Evolutionary conservation across 2,113 vertebrate genomes (phyloP), one percentile per base, ranked within the genome.

Genomic region (Apodemus sylvaticus): DNA sequence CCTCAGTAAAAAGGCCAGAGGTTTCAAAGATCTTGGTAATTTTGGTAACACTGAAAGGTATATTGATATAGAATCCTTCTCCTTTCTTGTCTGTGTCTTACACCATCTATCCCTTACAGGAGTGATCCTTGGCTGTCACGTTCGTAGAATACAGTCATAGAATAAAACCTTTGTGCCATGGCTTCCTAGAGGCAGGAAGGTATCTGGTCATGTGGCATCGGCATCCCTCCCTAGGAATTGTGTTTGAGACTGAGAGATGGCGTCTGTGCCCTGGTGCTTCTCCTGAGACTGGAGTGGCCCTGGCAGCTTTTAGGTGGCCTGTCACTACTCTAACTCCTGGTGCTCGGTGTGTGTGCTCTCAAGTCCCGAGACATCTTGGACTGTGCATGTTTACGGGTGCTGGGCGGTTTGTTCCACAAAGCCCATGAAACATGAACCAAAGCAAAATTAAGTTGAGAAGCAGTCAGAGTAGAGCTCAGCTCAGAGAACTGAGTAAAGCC

Each of bases 231-330:
- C 29, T 78, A 93, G 77, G 13, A 89, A 94, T 92, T 93, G 26
- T 90, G 89, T 94, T 4, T 93, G 91, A 53, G 12, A 89, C 16
- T 73, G 60, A 94, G 71, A 96, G 20, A 96, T 39, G 91, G 68
- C 48, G 83, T 86, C 77, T 14, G 77, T 9, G 20, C 17, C 29
- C 79, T 78, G 62, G 88, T 73, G 89, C 6, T 87, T 95, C 34
- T 91, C 73, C 82, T 91, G 31, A 95, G 62, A 31, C 26, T 83
- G 60, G 93, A 83, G 73, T 86, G 81, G 77, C 81, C 36, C 31
- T 87, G 74, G n/a, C 34, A 89, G 64, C 2, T 86, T 77, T 87
- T 8, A 92, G 20, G 7, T 85, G 48, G n/a, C 31, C 45, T 82
- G 86, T 78, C 10, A 70, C 31, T 76, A 10, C n/a, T 92, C 42